phyloP scores from a whole-genome alignment of 2,113 vertebrate genomes.

The Eira barbara region DNA sequence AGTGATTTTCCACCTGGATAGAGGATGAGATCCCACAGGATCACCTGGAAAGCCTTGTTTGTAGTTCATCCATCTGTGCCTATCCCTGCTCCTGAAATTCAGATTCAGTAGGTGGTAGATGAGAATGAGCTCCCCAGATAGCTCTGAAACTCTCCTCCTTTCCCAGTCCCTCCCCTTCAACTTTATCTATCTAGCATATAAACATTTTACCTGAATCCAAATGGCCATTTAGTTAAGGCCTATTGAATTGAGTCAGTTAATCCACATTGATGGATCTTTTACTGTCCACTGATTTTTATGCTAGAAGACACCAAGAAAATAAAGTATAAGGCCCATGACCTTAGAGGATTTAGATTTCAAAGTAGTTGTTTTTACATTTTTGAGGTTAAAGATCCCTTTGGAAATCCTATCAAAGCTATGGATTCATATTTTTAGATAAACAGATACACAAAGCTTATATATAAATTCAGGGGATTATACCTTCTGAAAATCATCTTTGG shows the following conservation, averaged over 20 bases:
- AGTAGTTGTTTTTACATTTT: neutral
- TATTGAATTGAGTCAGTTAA: neutral
- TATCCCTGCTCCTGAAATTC: neutral
- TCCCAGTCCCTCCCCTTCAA: neutral
- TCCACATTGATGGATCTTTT: neutral
- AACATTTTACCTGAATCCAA: neutral
- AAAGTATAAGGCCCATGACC: neutral
- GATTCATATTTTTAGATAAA: neutral
- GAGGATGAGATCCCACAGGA: neutral
- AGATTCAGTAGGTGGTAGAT: neutral
- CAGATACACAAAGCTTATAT: neutral
- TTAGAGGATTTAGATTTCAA: slow-evolving; percentile 1
- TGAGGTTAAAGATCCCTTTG: neutral
- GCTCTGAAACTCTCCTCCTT: neutral
- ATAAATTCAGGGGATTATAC: neutral
- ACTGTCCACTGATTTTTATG: neutral
- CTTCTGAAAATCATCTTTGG: neutral
- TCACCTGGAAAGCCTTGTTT: neutral
- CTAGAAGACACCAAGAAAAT: neutral
- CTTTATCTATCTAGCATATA: neutral
- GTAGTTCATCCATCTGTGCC: neutral
- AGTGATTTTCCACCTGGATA: neutral
- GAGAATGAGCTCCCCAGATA: neutral
- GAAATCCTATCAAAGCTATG: neutral
- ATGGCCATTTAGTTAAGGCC: neutral